Evolutionary conservation across 53 echinoderm and acorn worm species (phyloP).

Genomic region (Arbacia lixula): DNA sequence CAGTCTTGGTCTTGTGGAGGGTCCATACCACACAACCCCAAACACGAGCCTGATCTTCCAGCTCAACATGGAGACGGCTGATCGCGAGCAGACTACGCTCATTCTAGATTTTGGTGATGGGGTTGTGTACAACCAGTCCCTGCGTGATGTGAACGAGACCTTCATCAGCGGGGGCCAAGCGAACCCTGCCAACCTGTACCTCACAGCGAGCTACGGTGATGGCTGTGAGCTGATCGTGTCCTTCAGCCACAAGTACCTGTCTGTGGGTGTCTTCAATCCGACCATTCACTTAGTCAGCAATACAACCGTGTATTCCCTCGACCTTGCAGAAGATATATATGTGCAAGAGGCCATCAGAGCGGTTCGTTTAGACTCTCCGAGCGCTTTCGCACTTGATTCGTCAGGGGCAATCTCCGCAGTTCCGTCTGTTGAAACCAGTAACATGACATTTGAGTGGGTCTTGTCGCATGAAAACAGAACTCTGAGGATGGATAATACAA

Average conservation of each 20-base stretch:
- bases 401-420: conserved; percentile 51
- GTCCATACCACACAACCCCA: conserved; percentile 46
- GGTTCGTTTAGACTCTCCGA: conserved; percentile 42
- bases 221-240: conserved; percentile 82
- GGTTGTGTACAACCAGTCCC: conserved; percentile 70
- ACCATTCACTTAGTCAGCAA: conserved; percentile 57
- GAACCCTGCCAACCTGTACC: conserved; percentile 70
- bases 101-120: conserved; percentile 89
- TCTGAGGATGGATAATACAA: not conserved
- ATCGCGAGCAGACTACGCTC: conserved; percentile 67
- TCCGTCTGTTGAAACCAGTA: conserved; percentile 40
- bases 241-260: conserved; percentile 76
- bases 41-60: conserved; percentile 68
- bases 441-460: conserved; percentile 67
- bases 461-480: conserved; percentile 35
- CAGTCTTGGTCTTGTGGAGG: conserved; percentile 65
- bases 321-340: conserved; percentile 19
- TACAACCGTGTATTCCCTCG: conserved; percentile 20
- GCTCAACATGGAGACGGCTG: conserved; percentile 77
- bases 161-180: conserved; percentile 77
- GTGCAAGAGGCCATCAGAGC: conserved; percentile 57
- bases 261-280: conserved; percentile 57
- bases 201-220: conserved; percentile 89
- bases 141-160: conserved; percentile 86
- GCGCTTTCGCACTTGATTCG: conserved; percentile 48